Base-by-base conservation (phyloP, 2,113 vertebrate genomes). In the Crotalus tigris region DNA sequence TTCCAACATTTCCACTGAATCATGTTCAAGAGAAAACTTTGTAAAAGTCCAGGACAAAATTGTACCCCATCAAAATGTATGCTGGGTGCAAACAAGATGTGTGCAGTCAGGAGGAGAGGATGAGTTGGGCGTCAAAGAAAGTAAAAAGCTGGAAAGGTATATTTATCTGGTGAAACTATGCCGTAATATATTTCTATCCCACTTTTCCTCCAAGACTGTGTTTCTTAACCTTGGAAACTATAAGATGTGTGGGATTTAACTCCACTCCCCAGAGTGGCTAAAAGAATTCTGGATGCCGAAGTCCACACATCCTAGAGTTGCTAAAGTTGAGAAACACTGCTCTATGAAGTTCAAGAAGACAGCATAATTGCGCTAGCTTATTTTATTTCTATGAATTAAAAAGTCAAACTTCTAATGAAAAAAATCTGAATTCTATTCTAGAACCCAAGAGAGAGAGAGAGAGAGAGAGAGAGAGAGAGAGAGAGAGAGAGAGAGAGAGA, bases 11-110 rank as follows among this genome's bases (percentile, higher is more conserved):
- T 0, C 58, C 88, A 85, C 54, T 94, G 10, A 1, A 95, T 85
- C 75, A 93, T 69, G 11, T 46, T 87, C 94, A 91, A 95, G 92
- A 93, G 85, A 92, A 61, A 61, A 91, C 94, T 57, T 55, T 46
- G 9, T 88, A 85, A n/a, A 21, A 39, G 17, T 89, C 33, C n/a
- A 92, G 81, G 94, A 95, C 85, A 92, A 3, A 92, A 91, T 10
- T 15, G 23, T 29, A 61, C 15, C 26, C 89, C 39, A 33, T 69
- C 24, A 61, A 51, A 90, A 90, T 21, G 46, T 29, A 46, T 19
- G 29, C 33, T 26, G 59, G 51, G 19, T n/a, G 49, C 26, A 13
- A 87, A 87, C 17, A 17, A 33, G 29, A 87, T 87, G 49, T 51
- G 51, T 87, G 13, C 29, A 29, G 11, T 51, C 51, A 51, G 29